Conservation (phyloP, 2,113 vertebrate genomes). For the Notiomystis cincta region DNA sequence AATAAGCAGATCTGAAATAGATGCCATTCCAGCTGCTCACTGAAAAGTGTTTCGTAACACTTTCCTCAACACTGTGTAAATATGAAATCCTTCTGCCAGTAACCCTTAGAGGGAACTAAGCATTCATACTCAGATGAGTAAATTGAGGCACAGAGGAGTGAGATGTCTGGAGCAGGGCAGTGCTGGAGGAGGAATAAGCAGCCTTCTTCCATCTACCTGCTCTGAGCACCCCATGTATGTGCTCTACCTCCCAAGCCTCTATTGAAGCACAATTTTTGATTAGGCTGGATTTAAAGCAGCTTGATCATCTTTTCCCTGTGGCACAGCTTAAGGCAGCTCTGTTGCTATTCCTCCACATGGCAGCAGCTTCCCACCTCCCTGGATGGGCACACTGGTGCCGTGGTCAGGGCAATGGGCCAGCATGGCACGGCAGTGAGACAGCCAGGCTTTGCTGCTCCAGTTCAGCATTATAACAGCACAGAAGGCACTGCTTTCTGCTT, state of each 20-base stretch:
- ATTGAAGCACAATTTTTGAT: not conserved
- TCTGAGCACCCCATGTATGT: not conserved
- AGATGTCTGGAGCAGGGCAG: not conserved
- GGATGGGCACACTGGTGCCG: not conserved
- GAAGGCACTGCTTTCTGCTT: not conserved
- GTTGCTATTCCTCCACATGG: rapidly evolving
- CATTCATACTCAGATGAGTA: not conserved
- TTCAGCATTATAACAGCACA: not conserved
- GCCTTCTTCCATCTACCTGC: not conserved
- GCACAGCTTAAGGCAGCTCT: not conserved
- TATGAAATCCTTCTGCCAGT: not conserved
- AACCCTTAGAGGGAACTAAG: not conserved
- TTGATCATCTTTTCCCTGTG: not conserved
- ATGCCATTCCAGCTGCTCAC: conserved; percentile 23
- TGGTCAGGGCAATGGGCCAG: rapidly evolving
- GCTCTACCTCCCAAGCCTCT: not conserved
- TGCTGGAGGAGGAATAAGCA: not conserved
- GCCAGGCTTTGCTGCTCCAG: not conserved
- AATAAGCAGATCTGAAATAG: conserved; percentile 2
- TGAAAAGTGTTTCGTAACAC: not conserved
- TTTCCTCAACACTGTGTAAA: conserved; percentile 1
- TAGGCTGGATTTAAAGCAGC: not conserved
- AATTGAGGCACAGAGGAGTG: not conserved
- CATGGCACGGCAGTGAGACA: not conserved
- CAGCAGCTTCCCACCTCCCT: not conserved